Base-by-base conservation (phyloP, 2,797 vertebrate species). In the Denticeps clupeoides region DNA sequence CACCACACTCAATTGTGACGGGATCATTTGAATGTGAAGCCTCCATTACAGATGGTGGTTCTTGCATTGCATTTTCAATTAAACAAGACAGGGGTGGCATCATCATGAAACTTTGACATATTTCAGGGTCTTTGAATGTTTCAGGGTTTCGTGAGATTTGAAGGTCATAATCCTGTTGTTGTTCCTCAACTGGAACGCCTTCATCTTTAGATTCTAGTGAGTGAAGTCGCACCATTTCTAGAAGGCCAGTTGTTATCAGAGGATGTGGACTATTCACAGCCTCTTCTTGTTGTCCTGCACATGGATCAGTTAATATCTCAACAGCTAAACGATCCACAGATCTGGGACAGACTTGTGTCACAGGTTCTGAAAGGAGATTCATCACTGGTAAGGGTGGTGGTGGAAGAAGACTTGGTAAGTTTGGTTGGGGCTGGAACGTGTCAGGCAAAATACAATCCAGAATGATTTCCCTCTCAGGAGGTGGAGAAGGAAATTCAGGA, bases 221-320 rank as follows among this genome's bases (percentile, higher is more conserved):
- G 60, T 82, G 83, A 63, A 96, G 69, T 41, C 85, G 88, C 21
- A 96, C 72, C 49, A 68, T 76, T 70, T 89, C 86, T 57, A 98
- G 58, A 0, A 76, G 89, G 44, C 87, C 78, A 0, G 89, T 57
- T 13, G 91, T 93, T 57, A 97, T 79, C 53, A 89, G 61, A n/a
- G 81, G 87, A 65, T 72, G 75, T 19, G 51, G 58, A 16, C 58
- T 68, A 42, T 63, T 72, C 0, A 28, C 35, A 9, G 50, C n/a
- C 2, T 75, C 71, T 41, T 5, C 44, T 72, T 70, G 40, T 13
- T 70, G 79, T 49, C 6, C 63, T 1, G 63, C 49, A 41, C 37
- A 38, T 24, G 29, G 15, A 19, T 50, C 7, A n/a, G 43, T 6
- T 7, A 25, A 26, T 4, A 8, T 25, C 19, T 51, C 54, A 53